Percentiles rank a stretch among this genome's conserved stretches.
phyloP scores from a whole-genome alignment of 1,140 invertebrate genomes.

The Nasonia vitripennis region DNA sequence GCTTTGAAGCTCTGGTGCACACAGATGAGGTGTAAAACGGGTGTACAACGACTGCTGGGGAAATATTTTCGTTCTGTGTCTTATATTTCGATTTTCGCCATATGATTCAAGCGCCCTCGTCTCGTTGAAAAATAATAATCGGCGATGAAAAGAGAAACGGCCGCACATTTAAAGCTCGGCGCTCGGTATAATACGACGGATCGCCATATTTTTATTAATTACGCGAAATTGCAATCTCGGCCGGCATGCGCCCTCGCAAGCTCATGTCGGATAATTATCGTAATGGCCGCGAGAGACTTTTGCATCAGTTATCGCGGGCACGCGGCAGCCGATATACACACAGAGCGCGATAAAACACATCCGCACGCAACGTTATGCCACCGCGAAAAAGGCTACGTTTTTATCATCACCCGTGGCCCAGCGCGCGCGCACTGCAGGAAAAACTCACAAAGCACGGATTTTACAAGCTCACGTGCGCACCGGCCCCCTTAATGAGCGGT shows the following conservation, averaged over 20 bases:
- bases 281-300: slow-evolving; percentile 45
- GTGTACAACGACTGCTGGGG: no score
- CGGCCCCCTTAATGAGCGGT: slow-evolving; percentile 32
- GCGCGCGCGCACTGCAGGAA: not conserved
- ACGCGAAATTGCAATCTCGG: slow-evolving; percentile 35
- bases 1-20: no score
- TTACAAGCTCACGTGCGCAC: slow-evolving; percentile 44
- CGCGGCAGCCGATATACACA: not conserved
- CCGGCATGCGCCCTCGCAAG: not conserved
- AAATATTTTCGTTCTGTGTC: no score
- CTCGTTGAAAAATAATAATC: no score
- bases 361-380: slow-evolving; percentile 40
- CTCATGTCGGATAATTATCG: slow-evolving; percentile 48
- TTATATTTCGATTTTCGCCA: no score
- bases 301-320: slow-evolving; percentile 33
- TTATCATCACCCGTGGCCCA: not conserved
- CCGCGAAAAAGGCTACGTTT: slow-evolving; percentile 33
- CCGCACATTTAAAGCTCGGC: no score
- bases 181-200: not conserved
- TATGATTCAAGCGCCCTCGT: no score
- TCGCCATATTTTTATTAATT: slow-evolving; percentile 50
- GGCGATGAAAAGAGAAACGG: not conserved
- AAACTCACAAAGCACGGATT: slow-evolving; percentile 45
- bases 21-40: no score
- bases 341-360: slow-evolving; percentile 33